Evolutionary conservation across 2,888 invertebrate species (phyloP).

Genomic region (Romanomermis culicivorax): DNA sequence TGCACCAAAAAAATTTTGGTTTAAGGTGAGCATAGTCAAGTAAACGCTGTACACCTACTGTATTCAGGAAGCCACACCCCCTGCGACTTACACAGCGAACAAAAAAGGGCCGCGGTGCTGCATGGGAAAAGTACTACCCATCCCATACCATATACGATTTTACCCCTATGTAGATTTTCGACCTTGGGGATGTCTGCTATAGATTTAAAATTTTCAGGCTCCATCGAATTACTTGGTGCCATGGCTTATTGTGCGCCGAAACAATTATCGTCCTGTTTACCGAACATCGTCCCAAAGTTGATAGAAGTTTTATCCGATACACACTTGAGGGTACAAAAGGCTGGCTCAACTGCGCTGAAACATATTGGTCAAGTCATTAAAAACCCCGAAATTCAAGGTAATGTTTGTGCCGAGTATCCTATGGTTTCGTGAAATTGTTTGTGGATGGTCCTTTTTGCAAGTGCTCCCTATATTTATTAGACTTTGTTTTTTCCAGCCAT

Average conservation of each 20-base stretch:
- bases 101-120: no score
- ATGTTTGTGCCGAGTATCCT: conserved; percentile 1
- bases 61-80: no score
- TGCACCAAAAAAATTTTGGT: no score
- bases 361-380: conserved; percentile 92
- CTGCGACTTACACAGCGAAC: no score
- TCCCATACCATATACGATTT: no score
- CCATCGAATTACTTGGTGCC: conserved; percentile 79
- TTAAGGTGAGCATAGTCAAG: no score
- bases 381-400: conserved; percentile 87
- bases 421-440: not conserved
- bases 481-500: conserved; percentile 31
- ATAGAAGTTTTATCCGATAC: conserved; percentile 92
- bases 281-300: conserved; percentile 88
- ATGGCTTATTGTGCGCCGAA: conserved; percentile 99
- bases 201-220: conserved; percentile 45
- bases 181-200: no score
- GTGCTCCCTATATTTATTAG: no score
- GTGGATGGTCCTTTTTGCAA: no score
- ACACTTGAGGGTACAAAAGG: conserved; percentile 40
- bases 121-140: no score
- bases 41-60: no score
- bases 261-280: conserved; percentile 86
- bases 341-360: conserved; percentile 60
- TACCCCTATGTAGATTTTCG: no score